These are phyloP conservation scores for Gymnothorax reevesii DNA, from an alignment of 2,797 vertebrate genomes.

Conservation along the genomic window DNA sequence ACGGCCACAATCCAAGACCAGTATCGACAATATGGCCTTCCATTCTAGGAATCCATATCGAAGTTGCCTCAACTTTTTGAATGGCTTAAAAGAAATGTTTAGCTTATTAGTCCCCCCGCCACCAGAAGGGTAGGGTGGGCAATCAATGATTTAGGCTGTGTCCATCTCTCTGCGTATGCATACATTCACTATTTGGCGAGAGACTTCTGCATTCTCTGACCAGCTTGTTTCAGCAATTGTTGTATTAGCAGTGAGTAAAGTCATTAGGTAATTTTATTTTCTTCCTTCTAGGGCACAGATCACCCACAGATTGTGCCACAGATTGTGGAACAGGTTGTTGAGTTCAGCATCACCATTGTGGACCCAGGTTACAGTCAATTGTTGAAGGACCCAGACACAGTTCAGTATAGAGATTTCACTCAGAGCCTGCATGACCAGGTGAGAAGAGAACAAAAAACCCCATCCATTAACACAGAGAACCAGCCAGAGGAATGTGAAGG, in stretches of 20 bases:
- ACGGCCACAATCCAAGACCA: too few relatives aligned
- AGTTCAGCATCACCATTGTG: conserved; percentile 83
- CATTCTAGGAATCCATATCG: neutral
- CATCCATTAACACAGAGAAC: neutral
- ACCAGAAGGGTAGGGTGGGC: too few relatives aligned
- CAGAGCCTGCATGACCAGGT: conserved; percentile 81
- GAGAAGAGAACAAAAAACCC: conserved; percentile 25
- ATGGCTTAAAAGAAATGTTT: neutral
- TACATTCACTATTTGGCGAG: too few relatives aligned
- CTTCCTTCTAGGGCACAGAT: conserved; percentile 61
- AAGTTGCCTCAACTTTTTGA: neutral
- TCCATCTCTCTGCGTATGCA: too few relatives aligned
- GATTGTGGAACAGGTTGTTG: conserved; percentile 77
- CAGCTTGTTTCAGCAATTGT: neutral
- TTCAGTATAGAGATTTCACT: conserved; percentile 68
- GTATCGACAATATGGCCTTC: neutral
- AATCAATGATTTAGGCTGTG: too few relatives aligned
- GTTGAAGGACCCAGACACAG: conserved; percentile 67
- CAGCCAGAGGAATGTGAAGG: neutral
- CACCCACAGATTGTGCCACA: conserved; percentile 68
- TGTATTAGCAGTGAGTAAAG: neutral
- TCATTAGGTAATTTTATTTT: neutral
- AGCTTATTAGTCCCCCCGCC: neutral
- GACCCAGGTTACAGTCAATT: conserved; percentile 75
- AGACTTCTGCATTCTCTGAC: too few relatives aligned